Percentiles rank a stretch among this genome's conserved stretches.
Evolutionary conservation across 2,888 invertebrate genomes (phyloP).

Genomic region (Cryptophagus acutangulus): DNA sequence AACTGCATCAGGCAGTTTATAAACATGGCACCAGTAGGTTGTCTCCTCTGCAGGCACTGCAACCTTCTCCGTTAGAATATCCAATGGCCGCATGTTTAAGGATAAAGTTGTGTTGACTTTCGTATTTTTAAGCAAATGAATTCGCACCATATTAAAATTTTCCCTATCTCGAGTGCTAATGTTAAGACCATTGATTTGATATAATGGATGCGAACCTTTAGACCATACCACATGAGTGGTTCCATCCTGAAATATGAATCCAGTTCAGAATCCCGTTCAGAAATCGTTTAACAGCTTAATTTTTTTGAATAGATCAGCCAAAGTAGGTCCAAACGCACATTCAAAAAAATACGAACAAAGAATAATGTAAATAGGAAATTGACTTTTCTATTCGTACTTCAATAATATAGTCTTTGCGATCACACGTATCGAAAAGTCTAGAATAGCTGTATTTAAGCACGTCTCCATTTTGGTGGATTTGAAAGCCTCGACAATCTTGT

Average conservation of each 20-base stretch:
- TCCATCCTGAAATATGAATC: too few species aligned
- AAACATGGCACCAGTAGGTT: conserved; percentile 94
- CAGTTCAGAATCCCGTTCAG: too few species aligned
- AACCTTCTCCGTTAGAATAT: conserved; percentile 60
- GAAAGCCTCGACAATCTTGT: conserved; percentile 69
- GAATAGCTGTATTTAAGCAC: conserved; percentile 68
- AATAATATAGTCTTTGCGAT: conserved; percentile 67
- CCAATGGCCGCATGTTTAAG: conserved; percentile 53
- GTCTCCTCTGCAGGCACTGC: conserved; percentile 81
- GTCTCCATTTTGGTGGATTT: conserved; percentile 47
- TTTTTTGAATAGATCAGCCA: not conserved
- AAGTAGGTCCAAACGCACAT: not conserved
- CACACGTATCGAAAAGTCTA: conserved; percentile 81
- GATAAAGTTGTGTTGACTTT: conserved; percentile 42
- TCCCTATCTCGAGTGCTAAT: conserved; percentile 52
- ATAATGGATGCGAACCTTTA: conserved; percentile 69
- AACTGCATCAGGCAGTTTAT: conserved; percentile 68
- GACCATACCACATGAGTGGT: conserved; percentile 87
- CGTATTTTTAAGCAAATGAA: conserved; percentile 61
- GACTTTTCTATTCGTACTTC: too few species aligned
- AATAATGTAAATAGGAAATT: conserved; percentile 10
- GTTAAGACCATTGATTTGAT: conserved; percentile 61
- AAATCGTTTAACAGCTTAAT: conserved; percentile 4
- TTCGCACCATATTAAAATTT: conserved; percentile 70
- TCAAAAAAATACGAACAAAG: conserved; percentile 1